Base-by-base conservation (phyloP, 2,113 vertebrate species). In the Leptodactylus fuscus region DNA sequence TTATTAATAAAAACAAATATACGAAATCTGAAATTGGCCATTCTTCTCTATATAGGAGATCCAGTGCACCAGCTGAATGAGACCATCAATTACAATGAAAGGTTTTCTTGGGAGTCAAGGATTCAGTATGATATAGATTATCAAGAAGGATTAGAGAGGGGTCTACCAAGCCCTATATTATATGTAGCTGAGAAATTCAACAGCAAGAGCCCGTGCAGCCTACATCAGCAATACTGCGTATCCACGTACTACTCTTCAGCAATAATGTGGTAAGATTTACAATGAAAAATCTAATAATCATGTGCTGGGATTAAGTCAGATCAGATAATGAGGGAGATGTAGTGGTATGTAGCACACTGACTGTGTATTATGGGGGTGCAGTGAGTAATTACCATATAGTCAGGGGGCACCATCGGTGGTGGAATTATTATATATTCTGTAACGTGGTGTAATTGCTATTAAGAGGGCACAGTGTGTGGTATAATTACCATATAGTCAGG, bases 11-110 rank as follows among this genome's bases (percentile, higher is more conserved):
- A 18, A 18, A 12, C 2, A 27, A 12, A 9, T 11, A 60, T 27
- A 10, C n/a, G 32, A 36, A 69, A 69, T 36, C 32, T 20, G 18
- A 69, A 69, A 32, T 36, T 38, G 0, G 5, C 0, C 0, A 38
- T 60, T 67, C 10, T 73, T 67, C 18, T 77, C 49, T 48, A 55
- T 48, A 5, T 41, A 96, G 95, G 95, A 9, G 90, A 92, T 67
- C 95, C 95, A 38, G 87, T 94, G 9, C 87, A 91, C 2, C 95
- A 96, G 88, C 89, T 95, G 36, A 95, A 96, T 34, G 95, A 96
- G 87, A 96, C 94, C 81, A 96, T 96, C 13, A 87, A 96, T 91
- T 96, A 96, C 91, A 96, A 96, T 73, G 95, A 96, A 90, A 92
- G 93, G 89, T 95, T 96, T 88, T 89, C 81, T 29, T 96, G 94